phyloP scores from a whole-genome alignment of 2,113 vertebrate species.

The Pangasianodon hypophthalmus region DNA sequence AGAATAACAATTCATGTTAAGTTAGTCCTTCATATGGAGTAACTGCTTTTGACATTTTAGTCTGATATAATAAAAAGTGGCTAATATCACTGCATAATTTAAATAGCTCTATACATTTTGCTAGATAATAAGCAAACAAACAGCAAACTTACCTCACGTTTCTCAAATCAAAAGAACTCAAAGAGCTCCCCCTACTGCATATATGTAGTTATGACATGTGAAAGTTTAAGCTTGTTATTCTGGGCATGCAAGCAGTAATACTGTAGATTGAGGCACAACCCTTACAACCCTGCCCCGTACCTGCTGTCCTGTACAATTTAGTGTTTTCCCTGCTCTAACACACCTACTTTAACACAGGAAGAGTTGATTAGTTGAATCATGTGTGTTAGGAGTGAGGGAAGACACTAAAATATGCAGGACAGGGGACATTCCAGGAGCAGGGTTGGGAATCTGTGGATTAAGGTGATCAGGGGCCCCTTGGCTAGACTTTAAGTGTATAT shows the following conservation, averaged over 20 bases:
- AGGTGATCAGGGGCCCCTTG: too few relatives aligned
- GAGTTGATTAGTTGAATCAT: not conserved
- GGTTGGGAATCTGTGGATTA: too few relatives aligned
- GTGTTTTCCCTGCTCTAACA: not conserved
- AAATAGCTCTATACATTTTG: not conserved
- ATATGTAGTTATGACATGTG: not conserved
- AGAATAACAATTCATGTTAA: too few relatives aligned
- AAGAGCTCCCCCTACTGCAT: slow-evolving; percentile 32
- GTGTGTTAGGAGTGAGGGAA: not conserved
- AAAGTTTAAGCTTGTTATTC: not conserved
- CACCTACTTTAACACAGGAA: not conserved
- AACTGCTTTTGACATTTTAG: not conserved
- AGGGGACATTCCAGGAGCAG: too few relatives aligned
- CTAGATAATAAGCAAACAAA: not conserved
- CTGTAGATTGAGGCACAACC: not conserved
- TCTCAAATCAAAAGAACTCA: not conserved
- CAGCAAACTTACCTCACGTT: not conserved
- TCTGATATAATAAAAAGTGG: not conserved
- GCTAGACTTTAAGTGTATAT: too few relatives aligned
- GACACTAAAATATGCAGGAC: too few relatives aligned
- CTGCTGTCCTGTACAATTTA: not conserved
- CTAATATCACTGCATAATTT: not conserved
- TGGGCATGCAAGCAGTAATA: not conserved
- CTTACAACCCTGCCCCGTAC: not conserved
- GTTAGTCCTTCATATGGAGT: not conserved